Base-by-base conservation (phyloP, 2,888 invertebrate genomes). In the Heliothis peltigera region DNA sequence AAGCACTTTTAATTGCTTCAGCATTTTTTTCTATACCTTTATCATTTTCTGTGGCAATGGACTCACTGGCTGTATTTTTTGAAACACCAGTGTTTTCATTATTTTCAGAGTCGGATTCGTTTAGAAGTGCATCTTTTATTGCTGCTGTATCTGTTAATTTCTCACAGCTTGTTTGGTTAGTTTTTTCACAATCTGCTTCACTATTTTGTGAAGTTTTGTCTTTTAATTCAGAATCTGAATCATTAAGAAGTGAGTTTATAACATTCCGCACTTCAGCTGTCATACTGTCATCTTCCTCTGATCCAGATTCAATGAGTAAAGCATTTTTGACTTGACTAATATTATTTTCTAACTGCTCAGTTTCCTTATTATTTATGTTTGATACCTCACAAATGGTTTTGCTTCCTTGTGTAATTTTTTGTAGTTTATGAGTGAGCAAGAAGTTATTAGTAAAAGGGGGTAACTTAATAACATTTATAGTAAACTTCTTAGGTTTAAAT, bases 401-500 rank as follows among this genome's bases (percentile, higher is more conserved):
- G 18, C 85, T 87, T 60, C 79, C 75, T 67, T 86, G 80, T 51
- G 70, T 84, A 48, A 94, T 87, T 81, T 64, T 91, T 60, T 75
- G 87, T 10, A 95, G 81, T 42, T 86, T 80, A 71, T 91, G 68
- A 42, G 59, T 55, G 7, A 75, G 62, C 61, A 94, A 80, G 82
- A 88, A 92, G 1, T 75, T 58, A 32, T 66, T 43, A 61, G 84
- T 83, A 28, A 92, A 80, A 70, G 82, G 71, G 18, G 92, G 92
- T 60, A 94, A 70, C 60, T 82, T 88, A 47, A 51, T 72, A 18
- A 93, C 47, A 59, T 84, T 83, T 55, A 95, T 81, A 54, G 60
- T 21, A 82, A 92, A 91, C 2, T 80, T 63, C 80, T 91, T 93
- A 4, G 91, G 68, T 76, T 88, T 87, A 75, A 95, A 94, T 17